phyloP scores from a whole-genome alignment of 2,888 invertebrate genomes.

The Tiliacea citrago region DNA sequence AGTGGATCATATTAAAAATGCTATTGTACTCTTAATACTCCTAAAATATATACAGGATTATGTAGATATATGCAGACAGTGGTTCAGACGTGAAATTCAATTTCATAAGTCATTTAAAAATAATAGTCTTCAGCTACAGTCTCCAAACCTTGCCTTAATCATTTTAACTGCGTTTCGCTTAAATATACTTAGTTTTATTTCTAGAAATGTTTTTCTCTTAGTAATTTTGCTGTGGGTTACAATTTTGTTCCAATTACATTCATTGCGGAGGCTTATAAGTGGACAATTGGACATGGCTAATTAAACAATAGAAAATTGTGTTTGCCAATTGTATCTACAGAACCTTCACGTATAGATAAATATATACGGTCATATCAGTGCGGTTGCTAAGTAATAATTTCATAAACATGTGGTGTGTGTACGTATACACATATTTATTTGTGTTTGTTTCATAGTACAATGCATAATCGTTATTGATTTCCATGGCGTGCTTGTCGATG shows the following conservation, averaged over 20 bases:
- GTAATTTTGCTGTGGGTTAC: conserved; percentile 2
- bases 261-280: conserved; percentile 1
- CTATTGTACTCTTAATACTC: background rate
- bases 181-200: background rate
- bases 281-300: background rate
- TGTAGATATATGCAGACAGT: background rate
- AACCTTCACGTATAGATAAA: conserved; percentile 55
- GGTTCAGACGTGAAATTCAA: background rate
- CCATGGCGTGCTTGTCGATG: conserved; percentile 74
- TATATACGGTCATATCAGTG: conserved; percentile 62
- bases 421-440: conserved; percentile 61
- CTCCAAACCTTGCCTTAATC: background rate
- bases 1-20: background rate
- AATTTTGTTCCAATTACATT: conserved; percentile 36
- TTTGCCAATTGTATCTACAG: conserved; percentile 48
- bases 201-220: background rate
- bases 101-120: background rate
- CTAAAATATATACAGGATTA: background rate
- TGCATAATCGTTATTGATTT: conserved; percentile 72
- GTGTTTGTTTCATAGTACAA: conserved; percentile 65
- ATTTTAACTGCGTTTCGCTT: background rate
- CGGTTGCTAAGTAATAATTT: conserved; percentile 63
- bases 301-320: conserved; percentile 14
- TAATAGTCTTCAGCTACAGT: too few relatives aligned
- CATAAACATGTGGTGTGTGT: conserved; percentile 61